These are phyloP conservation scores for Myotis brandtii DNA, from an alignment of 2,113 vertebrate species.

Conservation along the genomic window DNA sequence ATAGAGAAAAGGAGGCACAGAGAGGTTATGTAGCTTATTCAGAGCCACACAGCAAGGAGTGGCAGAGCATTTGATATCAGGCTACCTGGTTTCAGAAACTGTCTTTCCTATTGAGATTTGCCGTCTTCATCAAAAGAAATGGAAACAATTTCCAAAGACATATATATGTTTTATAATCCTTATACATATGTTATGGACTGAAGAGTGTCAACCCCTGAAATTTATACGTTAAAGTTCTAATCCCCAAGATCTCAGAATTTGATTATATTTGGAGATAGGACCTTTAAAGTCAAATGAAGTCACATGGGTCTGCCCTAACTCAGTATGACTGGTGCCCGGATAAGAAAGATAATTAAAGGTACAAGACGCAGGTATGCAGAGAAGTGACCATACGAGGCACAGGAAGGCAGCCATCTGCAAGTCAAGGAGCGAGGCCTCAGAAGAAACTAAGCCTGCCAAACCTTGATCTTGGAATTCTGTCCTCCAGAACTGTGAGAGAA, in stretches of 20 bases:
- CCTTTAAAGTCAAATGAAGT: background rate
- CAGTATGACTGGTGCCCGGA: background rate
- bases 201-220: background rate
- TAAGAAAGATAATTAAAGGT: background rate
- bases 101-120: background rate
- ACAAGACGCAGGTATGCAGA: background rate
- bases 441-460: background rate
- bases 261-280: no score
- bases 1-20: background rate
- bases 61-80: background rate
- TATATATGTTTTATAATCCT: background rate
- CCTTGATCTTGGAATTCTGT: background rate
- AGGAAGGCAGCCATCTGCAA: background rate
- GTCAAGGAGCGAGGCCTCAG: background rate
- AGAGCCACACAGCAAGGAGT: background rate
- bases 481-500: background rate
- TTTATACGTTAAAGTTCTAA: background rate
- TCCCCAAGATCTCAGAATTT: no score
- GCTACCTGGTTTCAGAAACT: background rate
- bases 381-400: background rate
- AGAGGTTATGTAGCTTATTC: background rate
- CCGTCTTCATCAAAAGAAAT: background rate
- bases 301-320: background rate
- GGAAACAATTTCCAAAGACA: background rate
- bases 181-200: background rate